phyloP scores from a whole-genome alignment of 2,113 vertebrate genomes.

The Ageneiosus marmoratus region DNA sequence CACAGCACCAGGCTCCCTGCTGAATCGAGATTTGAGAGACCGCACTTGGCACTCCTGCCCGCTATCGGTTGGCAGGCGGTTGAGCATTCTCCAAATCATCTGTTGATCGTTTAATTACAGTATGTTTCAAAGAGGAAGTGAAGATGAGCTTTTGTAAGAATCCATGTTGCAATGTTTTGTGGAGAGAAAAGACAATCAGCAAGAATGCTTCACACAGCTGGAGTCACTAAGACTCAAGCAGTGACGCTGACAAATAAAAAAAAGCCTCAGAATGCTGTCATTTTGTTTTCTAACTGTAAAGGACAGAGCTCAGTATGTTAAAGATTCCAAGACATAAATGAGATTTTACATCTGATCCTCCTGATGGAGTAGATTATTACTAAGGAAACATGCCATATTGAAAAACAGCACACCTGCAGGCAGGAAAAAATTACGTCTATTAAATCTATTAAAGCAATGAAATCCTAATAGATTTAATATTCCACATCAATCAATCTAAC shows the following conservation, averaged over 20 bases:
- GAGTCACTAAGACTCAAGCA: constrained; percentile 34
- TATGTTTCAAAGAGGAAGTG: constrained; percentile 54
- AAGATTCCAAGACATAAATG: too few relatives aligned
- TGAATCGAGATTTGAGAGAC: constrained; percentile 58
- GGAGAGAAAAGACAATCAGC: constrained; percentile 25
- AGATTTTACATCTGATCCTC: too few relatives aligned
- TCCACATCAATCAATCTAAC: constrained; percentile 60
- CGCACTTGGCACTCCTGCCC: constrained; percentile 56
- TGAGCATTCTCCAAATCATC: constrained; percentile 60
- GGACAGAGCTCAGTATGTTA: constrained; percentile 13
- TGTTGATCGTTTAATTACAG: constrained; percentile 68
- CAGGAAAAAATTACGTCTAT: constrained; percentile 42
- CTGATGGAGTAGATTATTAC: neutral
- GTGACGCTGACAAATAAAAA: constrained; percentile 19
- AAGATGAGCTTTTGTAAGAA: constrained; percentile 13
- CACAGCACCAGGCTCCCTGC: constrained; percentile 46
- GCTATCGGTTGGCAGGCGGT: constrained; percentile 58
- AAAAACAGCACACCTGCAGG: constrained; percentile 24
- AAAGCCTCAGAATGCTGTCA: constrained; percentile 17
- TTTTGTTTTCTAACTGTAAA: constrained; percentile 14
- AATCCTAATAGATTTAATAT: constrained; percentile 52
- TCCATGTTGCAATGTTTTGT: neutral
- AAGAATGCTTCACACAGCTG: constrained; percentile 37
- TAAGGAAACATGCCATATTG: neutral
- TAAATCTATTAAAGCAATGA: constrained; percentile 42